Percentiles rank a stretch among this genome's conserved stretches.
Conservation (phyloP, 2,888 invertebrate species). For the Callyntrura guangdongensis region DNA sequence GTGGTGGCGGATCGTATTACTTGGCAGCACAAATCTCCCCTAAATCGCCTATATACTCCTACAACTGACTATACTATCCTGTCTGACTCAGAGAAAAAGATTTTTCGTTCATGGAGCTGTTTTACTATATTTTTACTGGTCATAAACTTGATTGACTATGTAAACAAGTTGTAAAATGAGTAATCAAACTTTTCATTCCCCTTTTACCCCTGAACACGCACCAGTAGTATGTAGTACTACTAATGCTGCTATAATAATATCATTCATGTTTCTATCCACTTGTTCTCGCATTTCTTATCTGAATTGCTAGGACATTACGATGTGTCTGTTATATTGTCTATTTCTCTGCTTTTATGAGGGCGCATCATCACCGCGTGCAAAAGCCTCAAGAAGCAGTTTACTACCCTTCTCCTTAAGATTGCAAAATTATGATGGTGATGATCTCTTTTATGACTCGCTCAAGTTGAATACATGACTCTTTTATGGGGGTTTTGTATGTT, state of each 20-base stretch:
- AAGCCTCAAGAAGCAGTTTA: conserved; percentile 44
- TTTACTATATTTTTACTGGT: conserved; percentile 77
- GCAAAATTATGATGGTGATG: conserved; percentile 62
- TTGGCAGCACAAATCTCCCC: conserved; percentile 15
- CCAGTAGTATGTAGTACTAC: background rate
- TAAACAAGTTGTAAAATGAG: conserved; percentile 80
- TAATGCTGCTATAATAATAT: conserved; percentile 21
- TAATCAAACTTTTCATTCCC: conserved; percentile 76
- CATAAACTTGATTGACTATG: conserved; percentile 80
- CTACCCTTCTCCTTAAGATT: conserved; percentile 61
- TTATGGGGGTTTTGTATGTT: background rate
- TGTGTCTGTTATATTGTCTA: background rate
- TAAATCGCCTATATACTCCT: background rate
- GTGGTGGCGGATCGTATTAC: background rate
- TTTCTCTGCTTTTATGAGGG: background rate
- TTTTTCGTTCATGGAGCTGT: conserved; percentile 35
- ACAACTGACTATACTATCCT: background rate
- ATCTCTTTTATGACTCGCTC: conserved; percentile 65
- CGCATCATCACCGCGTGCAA: conserved; percentile 18
- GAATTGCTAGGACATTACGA: conserved; percentile 4
- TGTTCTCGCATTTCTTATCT: conserved; percentile 51
- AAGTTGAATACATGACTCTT: conserved; percentile 51
- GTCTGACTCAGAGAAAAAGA: background rate
- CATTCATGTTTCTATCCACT: conserved; percentile 49
- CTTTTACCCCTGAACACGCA: background rate